phyloP scores from a whole-genome alignment of 2,113 vertebrate genomes.

The Typhlomys cinereus region DNA sequence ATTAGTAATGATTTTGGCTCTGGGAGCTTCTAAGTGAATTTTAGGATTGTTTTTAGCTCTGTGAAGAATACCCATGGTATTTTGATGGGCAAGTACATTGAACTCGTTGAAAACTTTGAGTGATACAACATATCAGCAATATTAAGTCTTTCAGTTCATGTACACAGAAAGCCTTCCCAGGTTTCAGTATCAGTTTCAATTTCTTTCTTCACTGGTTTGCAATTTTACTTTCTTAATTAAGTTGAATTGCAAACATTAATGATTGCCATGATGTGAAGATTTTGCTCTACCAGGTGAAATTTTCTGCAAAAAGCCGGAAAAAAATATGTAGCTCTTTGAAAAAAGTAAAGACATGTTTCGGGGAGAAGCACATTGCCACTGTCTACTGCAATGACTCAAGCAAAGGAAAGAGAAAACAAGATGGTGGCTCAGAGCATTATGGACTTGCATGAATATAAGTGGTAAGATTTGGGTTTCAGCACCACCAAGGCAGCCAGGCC shows the following conservation, averaged over 20 bases:
- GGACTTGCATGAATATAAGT: background rate
- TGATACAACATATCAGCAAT: background rate
- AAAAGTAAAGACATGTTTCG: background rate
- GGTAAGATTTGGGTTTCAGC: background rate
- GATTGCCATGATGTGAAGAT: background rate
- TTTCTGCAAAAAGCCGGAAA: background rate
- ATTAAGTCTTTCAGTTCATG: background rate
- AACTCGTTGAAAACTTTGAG: background rate
- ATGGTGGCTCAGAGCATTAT: background rate
- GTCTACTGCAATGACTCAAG: background rate
- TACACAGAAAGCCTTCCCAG: no score
- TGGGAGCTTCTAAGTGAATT: background rate
- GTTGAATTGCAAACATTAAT: background rate
- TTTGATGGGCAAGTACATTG: background rate
- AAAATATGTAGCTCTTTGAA: conserved; percentile 25
- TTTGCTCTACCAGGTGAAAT: background rate
- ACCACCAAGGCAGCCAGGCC: background rate
- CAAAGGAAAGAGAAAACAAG: background rate
- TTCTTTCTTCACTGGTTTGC: background rate
- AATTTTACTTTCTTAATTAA: background rate
- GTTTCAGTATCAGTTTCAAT: background rate
- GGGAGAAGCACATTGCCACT: background rate
- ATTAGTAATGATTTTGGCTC: background rate
- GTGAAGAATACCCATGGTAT: background rate
- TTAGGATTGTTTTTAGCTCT: background rate